Conservation (phyloP, 2,113 vertebrate species). For the Eclectus roratus region DNA sequence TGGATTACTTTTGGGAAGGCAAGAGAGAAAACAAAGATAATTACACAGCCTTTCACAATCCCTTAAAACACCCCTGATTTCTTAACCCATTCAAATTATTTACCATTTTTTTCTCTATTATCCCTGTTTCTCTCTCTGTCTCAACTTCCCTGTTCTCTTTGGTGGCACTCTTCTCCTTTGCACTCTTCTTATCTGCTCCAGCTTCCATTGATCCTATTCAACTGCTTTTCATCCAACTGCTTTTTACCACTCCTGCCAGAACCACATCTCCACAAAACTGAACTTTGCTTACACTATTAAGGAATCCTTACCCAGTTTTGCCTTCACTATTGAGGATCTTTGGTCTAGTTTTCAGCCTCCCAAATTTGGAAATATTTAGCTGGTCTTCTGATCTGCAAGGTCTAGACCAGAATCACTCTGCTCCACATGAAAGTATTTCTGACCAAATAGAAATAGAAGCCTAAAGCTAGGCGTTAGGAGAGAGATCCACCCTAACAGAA, state of each 20-base stretch:
- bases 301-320: background rate
- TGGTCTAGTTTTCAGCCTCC: background rate
- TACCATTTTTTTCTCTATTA: background rate
- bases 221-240: background rate
- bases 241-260: background rate
- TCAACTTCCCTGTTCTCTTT: background rate
- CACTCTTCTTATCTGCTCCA: background rate
- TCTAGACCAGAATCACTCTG: background rate
- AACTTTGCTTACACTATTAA: background rate
- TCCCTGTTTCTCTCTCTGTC: background rate
- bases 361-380: background rate
- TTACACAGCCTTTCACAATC: background rate
- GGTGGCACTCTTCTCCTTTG: background rate
- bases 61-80: background rate
- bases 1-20: background rate
- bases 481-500: constrained; percentile 25
- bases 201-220: background rate
- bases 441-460: background rate
- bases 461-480: background rate
- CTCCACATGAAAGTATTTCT: background rate
- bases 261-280: background rate
- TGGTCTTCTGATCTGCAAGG: background rate
- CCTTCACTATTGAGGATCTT: background rate
- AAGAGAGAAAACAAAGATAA: background rate
- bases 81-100: background rate